Base-by-base conservation (phyloP, 2,113 vertebrate genomes). In the Dendrocopos noguchii region DNA sequence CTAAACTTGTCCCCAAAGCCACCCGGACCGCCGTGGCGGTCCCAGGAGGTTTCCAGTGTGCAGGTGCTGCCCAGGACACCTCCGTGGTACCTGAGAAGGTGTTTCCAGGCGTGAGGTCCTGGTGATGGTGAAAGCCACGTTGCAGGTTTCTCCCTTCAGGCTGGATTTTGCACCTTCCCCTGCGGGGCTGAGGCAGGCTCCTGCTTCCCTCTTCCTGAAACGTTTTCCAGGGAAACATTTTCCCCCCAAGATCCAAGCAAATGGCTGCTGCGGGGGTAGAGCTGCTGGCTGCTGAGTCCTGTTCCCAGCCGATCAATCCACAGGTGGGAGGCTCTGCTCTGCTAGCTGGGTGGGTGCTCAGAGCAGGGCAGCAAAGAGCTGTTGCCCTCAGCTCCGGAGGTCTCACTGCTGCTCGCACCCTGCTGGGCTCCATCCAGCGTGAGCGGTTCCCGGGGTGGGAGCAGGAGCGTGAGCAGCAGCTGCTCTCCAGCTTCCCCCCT, bases 11-110 rank as follows among this genome's bases (percentile, higher is more conserved):
- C 52, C 15, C n/a, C 56, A 27, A 7, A 64, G 73, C 46, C 47
- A 8, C 46, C 12, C 50, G 4, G 55, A 1, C 61, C 8, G 1
- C 4, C 7, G 14, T 3, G 28, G 31, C 46, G 25, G 55, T 46
- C 36, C 27, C 13, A 1, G 36, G 50, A 47, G 27, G 28, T 57
- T 75, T 76, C 78, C 55, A 28, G 1, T 0, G 8, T 7, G 22
- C 22, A 66, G 42, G 2, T 55, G 24, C 53, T 72, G n/a, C 36
- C 52, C 25, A 0, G 1, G 67, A 53, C 34, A 6, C 59, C 21
- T 24, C 15, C 16, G 6, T 0, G 5, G 31, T 14, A 7, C 42
- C 2, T 2, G 4, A 3, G 4, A n/a, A 15, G 55, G 59, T 0
- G 0, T 64, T 85, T 73, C n/a, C 39, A 13, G 77, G 31, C 1